Evolutionary conservation across 2,797 vertebrate species (phyloP).

Genomic region (Spondyliosoma cantharus): DNA sequence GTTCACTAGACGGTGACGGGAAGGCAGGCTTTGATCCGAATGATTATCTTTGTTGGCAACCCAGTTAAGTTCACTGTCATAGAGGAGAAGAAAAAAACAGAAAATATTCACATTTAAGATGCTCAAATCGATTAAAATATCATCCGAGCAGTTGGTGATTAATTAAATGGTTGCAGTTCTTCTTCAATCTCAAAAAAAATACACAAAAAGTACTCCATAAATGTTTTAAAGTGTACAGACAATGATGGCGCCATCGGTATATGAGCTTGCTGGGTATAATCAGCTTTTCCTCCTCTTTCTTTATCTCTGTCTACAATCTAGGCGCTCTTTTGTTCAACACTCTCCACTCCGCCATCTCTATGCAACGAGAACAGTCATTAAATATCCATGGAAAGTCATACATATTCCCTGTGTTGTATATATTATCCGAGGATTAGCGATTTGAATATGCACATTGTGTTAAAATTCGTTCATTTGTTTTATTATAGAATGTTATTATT

Average conservation of each 20-base stretch:
- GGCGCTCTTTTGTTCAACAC: conserved; percentile 40
- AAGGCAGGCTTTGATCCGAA: background rate
- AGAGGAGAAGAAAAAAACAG: too few species aligned
- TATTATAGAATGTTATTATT: background rate
- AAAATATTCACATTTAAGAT: too few species aligned
- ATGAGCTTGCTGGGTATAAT: background rate
- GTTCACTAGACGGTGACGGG: background rate
- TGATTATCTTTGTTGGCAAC: too few species aligned
- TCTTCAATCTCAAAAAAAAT: background rate
- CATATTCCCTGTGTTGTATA: conserved; percentile 21
- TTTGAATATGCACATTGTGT: background rate
- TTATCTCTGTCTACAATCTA: background rate
- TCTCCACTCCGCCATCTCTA: background rate
- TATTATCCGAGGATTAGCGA: conserved; percentile 12
- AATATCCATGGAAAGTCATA: conserved; percentile 50
- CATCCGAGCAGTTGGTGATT: too few species aligned
- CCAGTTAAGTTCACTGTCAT: too few species aligned
- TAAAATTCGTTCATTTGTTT: background rate
- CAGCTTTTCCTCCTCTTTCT: background rate
- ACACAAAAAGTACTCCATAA: background rate
- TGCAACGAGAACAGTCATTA: conserved; percentile 27
- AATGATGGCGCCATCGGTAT: background rate
- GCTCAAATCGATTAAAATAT: too few species aligned
- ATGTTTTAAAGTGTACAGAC: background rate
- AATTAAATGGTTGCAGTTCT: too few species aligned